Percentiles rank a stretch among this genome's conserved stretches.
phyloP scores from a whole-genome alignment of 2,113 vertebrate species.

The Edolisoma coerulescens region DNA sequence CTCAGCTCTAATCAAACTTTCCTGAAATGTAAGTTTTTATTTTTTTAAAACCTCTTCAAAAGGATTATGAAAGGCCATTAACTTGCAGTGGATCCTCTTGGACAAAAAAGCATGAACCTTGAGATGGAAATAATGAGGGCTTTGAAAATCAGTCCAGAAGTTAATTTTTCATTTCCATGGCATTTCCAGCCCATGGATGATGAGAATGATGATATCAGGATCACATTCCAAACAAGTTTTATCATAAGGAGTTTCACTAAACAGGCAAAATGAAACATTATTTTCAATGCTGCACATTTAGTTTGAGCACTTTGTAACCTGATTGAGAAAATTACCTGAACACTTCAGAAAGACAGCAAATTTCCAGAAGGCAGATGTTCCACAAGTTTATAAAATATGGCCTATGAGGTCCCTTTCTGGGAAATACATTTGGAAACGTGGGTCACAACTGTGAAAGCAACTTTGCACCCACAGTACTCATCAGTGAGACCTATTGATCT shows the following conservation, averaged over 20 bases:
- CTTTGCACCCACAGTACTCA: not conserved
- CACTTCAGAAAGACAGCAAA: not conserved
- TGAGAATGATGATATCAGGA: not conserved
- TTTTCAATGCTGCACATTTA: not conserved
- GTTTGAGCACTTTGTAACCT: not conserved
- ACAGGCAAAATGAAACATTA: not conserved
- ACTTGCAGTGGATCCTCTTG: not conserved
- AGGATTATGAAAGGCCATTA: not conserved
- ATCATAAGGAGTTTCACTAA: not conserved
- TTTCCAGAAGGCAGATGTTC: not conserved
- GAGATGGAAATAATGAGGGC: not conserved
- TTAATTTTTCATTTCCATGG: constrained; percentile 2
- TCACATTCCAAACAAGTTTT: not conserved
- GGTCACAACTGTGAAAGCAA: not conserved
- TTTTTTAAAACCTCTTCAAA: constrained; percentile 10
- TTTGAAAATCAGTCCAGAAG: constrained; percentile 15
- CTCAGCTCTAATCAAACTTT: not conserved
- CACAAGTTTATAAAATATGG: not conserved
- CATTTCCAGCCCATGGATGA: not conserved
- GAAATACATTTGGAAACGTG: not conserved
- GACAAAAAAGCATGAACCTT: not conserved
- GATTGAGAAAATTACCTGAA: not conserved
- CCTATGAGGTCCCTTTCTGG: not conserved
- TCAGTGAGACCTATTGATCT: not conserved
- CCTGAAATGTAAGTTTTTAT: not conserved